A percentile compares a stretch with the other conserved stretches of the same genome.
These are phyloP conservation scores for Callipepla squamata DNA, from an alignment of 2,113 vertebrate genomes.

Conservation along the genomic window DNA sequence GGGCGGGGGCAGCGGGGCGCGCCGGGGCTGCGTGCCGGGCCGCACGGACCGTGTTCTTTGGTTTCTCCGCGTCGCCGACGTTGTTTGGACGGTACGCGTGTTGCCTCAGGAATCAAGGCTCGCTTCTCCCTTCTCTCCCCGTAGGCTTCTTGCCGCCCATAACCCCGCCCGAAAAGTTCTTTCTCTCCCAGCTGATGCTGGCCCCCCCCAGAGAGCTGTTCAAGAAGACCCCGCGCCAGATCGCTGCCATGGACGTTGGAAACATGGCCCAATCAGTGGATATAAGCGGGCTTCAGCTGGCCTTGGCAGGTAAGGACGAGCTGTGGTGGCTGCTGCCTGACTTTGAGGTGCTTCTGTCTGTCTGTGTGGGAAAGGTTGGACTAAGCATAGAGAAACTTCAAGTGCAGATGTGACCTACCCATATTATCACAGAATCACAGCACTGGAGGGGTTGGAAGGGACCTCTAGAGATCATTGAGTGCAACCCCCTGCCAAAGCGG, in stretches of 20 bases:
- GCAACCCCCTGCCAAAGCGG: too few relatives aligned
- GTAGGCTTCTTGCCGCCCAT: constrained; percentile 96
- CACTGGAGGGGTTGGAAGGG: too few relatives aligned
- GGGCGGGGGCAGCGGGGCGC: too few relatives aligned
- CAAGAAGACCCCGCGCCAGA: constrained; percentile 97
- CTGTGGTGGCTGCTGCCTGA: accelerated
- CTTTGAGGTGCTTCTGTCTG: not conserved
- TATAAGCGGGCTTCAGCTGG: constrained; percentile 95
- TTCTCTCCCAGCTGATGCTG: constrained; percentile 97
- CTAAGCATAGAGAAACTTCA: not conserved
- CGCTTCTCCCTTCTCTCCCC: not conserved
- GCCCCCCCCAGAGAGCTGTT: constrained; percentile 96
- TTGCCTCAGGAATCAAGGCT: not conserved
- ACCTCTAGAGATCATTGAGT: too few relatives aligned
- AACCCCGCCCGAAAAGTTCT: constrained; percentile 97
- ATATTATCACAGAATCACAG: not conserved
- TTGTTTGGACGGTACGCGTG: too few relatives aligned
- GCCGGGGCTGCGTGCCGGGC: too few relatives aligned
- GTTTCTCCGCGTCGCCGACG: too few relatives aligned
- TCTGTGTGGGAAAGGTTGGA: not conserved
- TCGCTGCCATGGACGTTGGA: constrained; percentile 92
- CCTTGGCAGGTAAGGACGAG: constrained; percentile 85
- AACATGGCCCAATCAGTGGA: constrained; percentile 92
- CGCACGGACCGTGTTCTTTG: too few relatives aligned
- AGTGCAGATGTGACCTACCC: not conserved